Conservation (phyloP, 2,113 vertebrate genomes). For the Crotalus horridus region DNA sequence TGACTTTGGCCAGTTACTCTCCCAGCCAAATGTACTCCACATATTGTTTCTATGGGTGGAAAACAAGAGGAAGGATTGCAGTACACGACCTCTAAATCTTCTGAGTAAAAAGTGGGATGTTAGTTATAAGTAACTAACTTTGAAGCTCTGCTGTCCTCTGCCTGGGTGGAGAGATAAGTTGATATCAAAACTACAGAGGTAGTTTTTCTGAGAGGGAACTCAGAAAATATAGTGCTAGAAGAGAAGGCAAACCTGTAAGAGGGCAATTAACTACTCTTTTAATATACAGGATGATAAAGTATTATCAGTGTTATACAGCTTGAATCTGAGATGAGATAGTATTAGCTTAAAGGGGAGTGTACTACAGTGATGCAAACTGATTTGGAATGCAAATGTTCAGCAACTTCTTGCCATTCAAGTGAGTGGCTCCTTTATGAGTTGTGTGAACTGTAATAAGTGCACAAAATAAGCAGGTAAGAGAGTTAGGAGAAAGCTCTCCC, state of each 20-base stretch:
- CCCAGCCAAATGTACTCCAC: not conserved
- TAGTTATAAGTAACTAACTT: not conserved
- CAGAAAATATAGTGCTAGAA: not conserved
- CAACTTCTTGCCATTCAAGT: not conserved
- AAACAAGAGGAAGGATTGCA: not conserved
- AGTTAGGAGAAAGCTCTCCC: not conserved
- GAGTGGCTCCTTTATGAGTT: not conserved
- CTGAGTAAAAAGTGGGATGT: not conserved
- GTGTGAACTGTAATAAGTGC: not conserved
- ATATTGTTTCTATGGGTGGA: not conserved
- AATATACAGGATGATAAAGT: not conserved
- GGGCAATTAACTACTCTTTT: not conserved
- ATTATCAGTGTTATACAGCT: not conserved
- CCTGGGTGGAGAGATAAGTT: not conserved
- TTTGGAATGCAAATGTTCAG: not conserved
- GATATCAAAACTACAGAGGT: not conserved
- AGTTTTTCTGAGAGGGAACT: not conserved
- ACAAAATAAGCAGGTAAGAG: not conserved
- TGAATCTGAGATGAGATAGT: not conserved
- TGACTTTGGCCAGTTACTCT: not conserved
- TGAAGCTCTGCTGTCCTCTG: not conserved
- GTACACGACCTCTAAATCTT: not conserved
- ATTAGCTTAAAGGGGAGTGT: not conserved
- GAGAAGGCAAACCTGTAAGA: not conserved
- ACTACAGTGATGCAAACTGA: not conserved